These are phyloP conservation scores for Macropus fuliginosus DNA, from an alignment of 2,797 vertebrate species.

Conservation along the genomic window DNA sequence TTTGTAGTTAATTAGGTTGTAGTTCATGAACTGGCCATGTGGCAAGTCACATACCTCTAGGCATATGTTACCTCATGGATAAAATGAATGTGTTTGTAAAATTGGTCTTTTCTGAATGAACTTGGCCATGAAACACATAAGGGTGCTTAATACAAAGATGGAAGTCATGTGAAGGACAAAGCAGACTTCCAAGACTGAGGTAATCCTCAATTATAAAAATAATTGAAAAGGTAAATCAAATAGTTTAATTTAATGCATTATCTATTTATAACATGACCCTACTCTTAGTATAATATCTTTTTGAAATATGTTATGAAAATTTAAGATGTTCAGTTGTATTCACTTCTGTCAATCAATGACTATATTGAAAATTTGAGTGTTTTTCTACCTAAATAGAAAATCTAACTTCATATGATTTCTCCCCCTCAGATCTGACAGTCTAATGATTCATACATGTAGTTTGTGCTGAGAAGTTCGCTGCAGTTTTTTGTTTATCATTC, in stretches of 20 bases:
- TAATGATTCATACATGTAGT: not conserved
- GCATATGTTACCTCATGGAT: not conserved
- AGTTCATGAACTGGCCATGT: not conserved
- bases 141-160: not conserved
- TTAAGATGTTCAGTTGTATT: not conserved
- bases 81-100: not conserved
- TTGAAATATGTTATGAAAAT: constrained; percentile 13
- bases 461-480: not conserved
- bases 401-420: not conserved
- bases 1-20: not conserved
- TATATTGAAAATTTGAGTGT: not conserved
- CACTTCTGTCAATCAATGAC: not conserved
- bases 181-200: not conserved
- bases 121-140: not conserved
- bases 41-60: not conserved
- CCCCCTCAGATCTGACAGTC: not conserved
- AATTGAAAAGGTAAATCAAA: not conserved
- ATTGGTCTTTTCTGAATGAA: not conserved
- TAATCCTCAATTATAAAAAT: not conserved
- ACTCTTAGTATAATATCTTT: not conserved
- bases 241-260: not conserved
- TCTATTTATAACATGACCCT: not conserved
- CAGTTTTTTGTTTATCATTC: not conserved
- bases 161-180: not conserved
- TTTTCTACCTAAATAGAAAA: not conserved